Percentiles rank a stretch among this genome's conserved stretches.
phyloP scores from a whole-genome alignment of 2,113 vertebrate species.

The Equus quagga region DNA sequence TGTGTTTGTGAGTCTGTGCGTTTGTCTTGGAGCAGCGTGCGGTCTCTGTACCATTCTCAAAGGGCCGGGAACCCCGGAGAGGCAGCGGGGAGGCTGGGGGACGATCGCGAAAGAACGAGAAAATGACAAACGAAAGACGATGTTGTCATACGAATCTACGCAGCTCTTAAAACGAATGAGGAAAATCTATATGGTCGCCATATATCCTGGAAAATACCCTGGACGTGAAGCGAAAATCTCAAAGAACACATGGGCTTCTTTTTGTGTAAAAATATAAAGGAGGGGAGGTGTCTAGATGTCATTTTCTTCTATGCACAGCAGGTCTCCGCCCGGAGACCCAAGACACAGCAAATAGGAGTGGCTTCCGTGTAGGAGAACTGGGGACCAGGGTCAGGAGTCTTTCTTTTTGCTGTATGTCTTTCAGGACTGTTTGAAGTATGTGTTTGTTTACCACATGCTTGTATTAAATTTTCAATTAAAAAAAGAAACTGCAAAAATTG shows the following conservation, averaged over 20 bases:
- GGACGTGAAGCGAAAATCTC: neutral
- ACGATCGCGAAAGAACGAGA: neutral
- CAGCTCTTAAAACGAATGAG: neutral
- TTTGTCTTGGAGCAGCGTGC: neutral
- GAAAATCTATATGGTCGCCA: neutral
- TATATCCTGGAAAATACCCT: neutral
- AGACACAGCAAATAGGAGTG: neutral
- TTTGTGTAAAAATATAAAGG: neutral
- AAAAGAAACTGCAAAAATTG: neutral
- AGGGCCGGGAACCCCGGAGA: neutral
- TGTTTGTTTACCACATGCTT: neutral
- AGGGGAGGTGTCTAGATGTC: neutral
- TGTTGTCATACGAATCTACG: neutral
- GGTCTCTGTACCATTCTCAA: neutral
- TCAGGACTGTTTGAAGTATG: neutral
- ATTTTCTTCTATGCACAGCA: neutral
- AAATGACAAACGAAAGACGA: neutral
- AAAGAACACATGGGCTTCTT: neutral
- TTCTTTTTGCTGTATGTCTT: neutral
- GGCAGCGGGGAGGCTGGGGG: neutral
- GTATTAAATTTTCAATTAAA: conserved; percentile 26
- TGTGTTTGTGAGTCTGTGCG: neutral
- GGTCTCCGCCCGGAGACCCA: rapidly evolving
- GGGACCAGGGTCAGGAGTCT: too few species aligned
- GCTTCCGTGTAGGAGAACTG: neutral